Conservation (phyloP, 2,888 invertebrate species). For the Gasteruption jaculator region DNA sequence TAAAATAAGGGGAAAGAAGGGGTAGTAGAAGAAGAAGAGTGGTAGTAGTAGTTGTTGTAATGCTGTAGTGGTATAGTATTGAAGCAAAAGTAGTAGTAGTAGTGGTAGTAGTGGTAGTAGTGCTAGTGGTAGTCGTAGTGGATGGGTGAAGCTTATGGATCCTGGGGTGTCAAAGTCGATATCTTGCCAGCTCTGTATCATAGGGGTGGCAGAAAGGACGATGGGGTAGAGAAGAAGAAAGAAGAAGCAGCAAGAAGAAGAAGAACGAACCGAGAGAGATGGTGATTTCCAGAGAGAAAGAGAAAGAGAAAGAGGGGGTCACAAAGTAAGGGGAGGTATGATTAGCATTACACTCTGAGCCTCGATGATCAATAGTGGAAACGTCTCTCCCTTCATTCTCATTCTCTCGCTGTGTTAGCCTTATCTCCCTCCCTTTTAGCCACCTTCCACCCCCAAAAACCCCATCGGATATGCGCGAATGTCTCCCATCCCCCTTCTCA, state of each 20-base stretch:
- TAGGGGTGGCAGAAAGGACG: conserved; percentile 23
- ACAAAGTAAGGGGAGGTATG: conserved; percentile 48
- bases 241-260: conserved; percentile 22
- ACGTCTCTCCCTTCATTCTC: conserved; percentile 50
- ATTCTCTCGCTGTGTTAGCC: conserved; percentile 48
- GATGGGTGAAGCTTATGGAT: conserved; percentile 37
- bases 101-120: no score
- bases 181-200: conserved; percentile 45
- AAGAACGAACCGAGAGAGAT: conserved; percentile 7
- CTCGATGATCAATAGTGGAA: conserved; percentile 53
- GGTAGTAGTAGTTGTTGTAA: no score
- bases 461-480: conserved; percentile 48
- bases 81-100: no score
- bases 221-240: conserved; percentile 24
- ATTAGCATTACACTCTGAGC: conserved; percentile 52
- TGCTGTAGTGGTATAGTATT: no score
- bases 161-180: conserved; percentile 45
- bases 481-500: conserved; percentile 37
- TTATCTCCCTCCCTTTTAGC: conserved; percentile 41
- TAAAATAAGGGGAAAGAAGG: no score
- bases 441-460: conserved; percentile 33
- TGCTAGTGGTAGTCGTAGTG: no score
- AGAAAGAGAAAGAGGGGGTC: conserved; percentile 2
- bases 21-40: no score
- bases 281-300: no score